Conservation (phyloP, 1,140 invertebrate species). For the Rhagoletis zephyria region DNA sequence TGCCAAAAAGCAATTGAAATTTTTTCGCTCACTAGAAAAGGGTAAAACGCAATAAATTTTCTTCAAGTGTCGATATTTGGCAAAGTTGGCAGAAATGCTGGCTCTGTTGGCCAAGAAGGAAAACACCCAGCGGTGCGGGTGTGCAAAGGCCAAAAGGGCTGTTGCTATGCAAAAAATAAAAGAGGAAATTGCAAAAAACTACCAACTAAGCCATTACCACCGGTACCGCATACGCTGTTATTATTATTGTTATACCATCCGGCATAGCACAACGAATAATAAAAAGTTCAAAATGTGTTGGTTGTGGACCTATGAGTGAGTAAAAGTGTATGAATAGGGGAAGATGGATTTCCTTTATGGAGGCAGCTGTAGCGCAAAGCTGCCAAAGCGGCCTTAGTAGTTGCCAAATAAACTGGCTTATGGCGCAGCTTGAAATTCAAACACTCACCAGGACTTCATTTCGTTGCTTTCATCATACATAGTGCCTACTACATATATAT, state of each 20-base stretch:
- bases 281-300: neutral
- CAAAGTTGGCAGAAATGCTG: slow-evolving; percentile 52
- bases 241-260: slow-evolving; percentile 58
- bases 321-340: neutral
- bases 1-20: slow-evolving; percentile 52
- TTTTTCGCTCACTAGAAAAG: slow-evolving; percentile 51
- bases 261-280: slow-evolving; percentile 45
- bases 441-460: neutral
- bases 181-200: slow-evolving; percentile 3
- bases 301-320: no score
- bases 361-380: neutral
- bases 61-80: slow-evolving; percentile 60
- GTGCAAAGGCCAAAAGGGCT: neutral
- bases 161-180: neutral
- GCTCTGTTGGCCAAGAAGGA: slow-evolving; percentile 19
- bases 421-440: neutral
- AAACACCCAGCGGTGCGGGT: neutral
- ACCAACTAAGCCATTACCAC: neutral
- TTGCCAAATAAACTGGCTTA: slow-evolving; percentile 27
- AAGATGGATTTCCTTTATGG: neutral
- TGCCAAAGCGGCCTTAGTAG: neutral
- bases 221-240: slow-evolving; percentile 45
- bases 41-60: slow-evolving; percentile 59
- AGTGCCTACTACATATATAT: no score
- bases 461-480: no score